Evolutionary conservation across 2,888 invertebrate species (phyloP), one percentile per base, ranked within the genome.

Genomic region (Eupithecia inturbata): DNA sequence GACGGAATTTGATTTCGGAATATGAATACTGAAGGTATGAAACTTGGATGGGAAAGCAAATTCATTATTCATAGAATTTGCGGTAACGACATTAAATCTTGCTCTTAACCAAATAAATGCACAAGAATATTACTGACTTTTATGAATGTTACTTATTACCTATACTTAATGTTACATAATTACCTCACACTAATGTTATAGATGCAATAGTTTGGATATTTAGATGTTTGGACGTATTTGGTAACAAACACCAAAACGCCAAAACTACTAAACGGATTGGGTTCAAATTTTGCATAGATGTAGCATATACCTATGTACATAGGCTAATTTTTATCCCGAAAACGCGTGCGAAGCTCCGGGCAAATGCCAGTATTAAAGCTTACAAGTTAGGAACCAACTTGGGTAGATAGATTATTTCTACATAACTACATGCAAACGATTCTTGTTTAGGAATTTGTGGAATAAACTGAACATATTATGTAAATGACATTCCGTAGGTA

Each of bases 1-100:
- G 87, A 84, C 81, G 84, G 82, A 83, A 82, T 77, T 79, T 73
- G 70, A 78, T 80, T 80, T 78, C 74, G 68, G 75, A 80, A 78
- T 78, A 77, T 74, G 77, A 78, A 78, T 74, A 62, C 67, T 36
- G 28, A 33, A 28, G 28, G 49, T 49, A 39, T 60, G 28, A 19
- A 19, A 49, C 49, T n/a, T 31, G 39, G 33, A 69, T 68, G 14
- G 22, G 53, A 22, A 57, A 31, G 4, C 1, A 4, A 26, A 57
- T 57, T 57, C 26, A 57, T 57, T 57, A 57, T 57, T 57, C 57
- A 57, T 57, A 57, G 57, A 57, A 57, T 57, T 57, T 26, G 7
- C 14, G 57, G 26, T 57, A 57, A 5, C 57, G 14, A 57, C 3
- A 26, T 26, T 12, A 57, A 57, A 57, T 57, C 22, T 26, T 57